Percentiles rank a stretch among this genome's conserved stretches.
Evolutionary conservation across 2,888 invertebrate genomes (phyloP).

Genomic region (Meteorus cinctellus): DNA sequence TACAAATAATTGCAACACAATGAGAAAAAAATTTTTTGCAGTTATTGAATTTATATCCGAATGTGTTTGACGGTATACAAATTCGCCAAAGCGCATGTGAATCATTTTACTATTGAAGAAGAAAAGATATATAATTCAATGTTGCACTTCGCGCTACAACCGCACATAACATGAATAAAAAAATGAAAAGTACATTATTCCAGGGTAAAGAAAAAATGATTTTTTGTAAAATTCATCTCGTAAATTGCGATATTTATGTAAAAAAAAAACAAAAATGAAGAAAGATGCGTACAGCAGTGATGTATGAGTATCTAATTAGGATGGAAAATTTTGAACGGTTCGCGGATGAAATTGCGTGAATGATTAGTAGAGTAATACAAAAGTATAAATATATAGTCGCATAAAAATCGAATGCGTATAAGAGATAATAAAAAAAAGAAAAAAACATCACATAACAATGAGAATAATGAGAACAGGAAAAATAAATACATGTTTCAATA

Average conservation of each 20-base stretch:
- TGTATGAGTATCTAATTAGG: slow-evolving; percentile 36
- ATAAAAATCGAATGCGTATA: slow-evolving; percentile 32
- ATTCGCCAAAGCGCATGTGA: not conserved
- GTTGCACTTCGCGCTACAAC: slow-evolving; percentile 17
- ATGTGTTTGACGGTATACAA: not conserved
- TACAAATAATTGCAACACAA: not conserved
- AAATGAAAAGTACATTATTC: slow-evolving; percentile 62
- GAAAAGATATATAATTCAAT: not conserved
- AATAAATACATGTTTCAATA: slow-evolving; percentile 47
- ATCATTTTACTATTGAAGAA: not conserved
- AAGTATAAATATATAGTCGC: slow-evolving; percentile 28
- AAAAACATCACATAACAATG: slow-evolving; percentile 35
- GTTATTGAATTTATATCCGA: not conserved
- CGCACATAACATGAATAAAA: not conserved
- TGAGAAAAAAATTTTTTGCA: not conserved
- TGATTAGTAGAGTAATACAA: slow-evolving; percentile 25
- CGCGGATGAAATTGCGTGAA: slow-evolving; percentile 10
- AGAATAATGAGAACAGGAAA: slow-evolving; percentile 28
- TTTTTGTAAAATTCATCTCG: slow-evolving; percentile 65
- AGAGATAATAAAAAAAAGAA: slow-evolving; percentile 20
- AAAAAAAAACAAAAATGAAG: slow-evolving; percentile 45
- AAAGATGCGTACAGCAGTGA: slow-evolving; percentile 37
- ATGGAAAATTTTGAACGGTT: slow-evolving; percentile 14
- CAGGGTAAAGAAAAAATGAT: slow-evolving; percentile 63
- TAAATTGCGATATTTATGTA: slow-evolving; percentile 65